Evolutionary conservation across 2,888 invertebrate genomes (phyloP).

Genomic region (Drosophila borealis): DNA sequence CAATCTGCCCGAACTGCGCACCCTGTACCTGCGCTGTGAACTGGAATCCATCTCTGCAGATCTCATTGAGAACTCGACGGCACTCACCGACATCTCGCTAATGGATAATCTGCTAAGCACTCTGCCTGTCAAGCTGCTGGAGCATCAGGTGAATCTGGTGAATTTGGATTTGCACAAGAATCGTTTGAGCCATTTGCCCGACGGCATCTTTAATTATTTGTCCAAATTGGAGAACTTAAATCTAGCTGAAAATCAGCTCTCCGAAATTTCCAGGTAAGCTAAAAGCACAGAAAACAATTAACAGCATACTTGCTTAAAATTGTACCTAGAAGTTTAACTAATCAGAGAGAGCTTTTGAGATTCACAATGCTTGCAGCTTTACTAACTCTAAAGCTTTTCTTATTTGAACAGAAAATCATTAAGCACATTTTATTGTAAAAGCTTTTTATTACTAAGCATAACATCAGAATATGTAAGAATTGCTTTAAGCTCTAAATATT

Average conservation of each 20-base stretch:
- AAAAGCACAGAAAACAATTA: background rate
- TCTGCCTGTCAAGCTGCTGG: constrained; percentile 88
- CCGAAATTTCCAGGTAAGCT: constrained; percentile 86
- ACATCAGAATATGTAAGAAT: too few relatives aligned
- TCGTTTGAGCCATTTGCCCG: constrained; percentile 86
- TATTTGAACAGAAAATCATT: too few relatives aligned
- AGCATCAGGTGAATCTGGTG: constrained; percentile 87
- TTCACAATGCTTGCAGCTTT: too few relatives aligned
- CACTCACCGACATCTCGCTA: constrained; percentile 87
- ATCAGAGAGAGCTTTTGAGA: background rate
- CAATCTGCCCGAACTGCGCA: constrained; percentile 86
- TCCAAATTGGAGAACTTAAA: constrained; percentile 87
- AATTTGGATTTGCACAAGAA: constrained; percentile 89
- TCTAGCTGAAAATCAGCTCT: constrained; percentile 88
- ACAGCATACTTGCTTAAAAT: background rate
- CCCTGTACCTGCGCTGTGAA: constrained; percentile 87
- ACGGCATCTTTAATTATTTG: constrained; percentile 87
- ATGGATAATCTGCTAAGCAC: constrained; percentile 86
- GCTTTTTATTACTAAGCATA: too few relatives aligned
- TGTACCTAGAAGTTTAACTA: background rate
- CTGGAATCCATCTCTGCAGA: constrained; percentile 87
- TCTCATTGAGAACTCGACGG: constrained; percentile 87
- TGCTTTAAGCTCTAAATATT: too few relatives aligned
- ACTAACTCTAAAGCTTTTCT: background rate
- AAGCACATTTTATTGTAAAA: too few relatives aligned